phyloP scores from a whole-genome alignment of 2,888 invertebrate genomes.

The Trileptium ribeirensis region DNA sequence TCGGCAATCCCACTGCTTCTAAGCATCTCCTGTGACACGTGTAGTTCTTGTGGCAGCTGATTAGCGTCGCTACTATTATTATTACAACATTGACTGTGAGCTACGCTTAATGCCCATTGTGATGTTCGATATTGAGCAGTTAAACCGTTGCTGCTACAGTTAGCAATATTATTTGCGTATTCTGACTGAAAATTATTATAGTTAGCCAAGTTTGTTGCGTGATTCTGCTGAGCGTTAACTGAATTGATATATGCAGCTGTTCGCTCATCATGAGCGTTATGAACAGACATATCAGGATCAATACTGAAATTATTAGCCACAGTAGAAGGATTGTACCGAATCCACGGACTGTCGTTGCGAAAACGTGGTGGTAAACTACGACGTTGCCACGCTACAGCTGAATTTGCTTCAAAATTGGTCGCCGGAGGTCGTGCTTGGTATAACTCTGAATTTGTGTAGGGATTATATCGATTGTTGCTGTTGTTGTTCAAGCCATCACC shows the following conservation, averaged over 20 bases:
- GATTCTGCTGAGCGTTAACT: not conserved
- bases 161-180: not conserved
- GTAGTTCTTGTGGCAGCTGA: no score
- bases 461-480: not conserved
- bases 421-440: not conserved
- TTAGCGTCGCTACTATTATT: not conserved
- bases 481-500: not conserved
- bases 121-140: not conserved
- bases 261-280: no score
- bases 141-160: not conserved
- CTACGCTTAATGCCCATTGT: not conserved
- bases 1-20: no score
- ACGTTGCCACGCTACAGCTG: slow-evolving; percentile 15
- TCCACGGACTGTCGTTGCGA: not conserved
- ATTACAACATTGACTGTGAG: not conserved
- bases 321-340: not conserved
- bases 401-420: slow-evolving; percentile 10
- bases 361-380: slow-evolving; percentile 13
- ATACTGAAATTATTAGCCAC: not conserved
- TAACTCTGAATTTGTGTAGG: not conserved
- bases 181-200: no score
- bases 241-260: not conserved
- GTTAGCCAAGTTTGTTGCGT: not conserved
- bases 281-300: no score
- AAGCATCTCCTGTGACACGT: no score